Evolutionary conservation across 2,797 vertebrate species (phyloP).

Genomic region (Scolopax bukidnonensis): DNA sequence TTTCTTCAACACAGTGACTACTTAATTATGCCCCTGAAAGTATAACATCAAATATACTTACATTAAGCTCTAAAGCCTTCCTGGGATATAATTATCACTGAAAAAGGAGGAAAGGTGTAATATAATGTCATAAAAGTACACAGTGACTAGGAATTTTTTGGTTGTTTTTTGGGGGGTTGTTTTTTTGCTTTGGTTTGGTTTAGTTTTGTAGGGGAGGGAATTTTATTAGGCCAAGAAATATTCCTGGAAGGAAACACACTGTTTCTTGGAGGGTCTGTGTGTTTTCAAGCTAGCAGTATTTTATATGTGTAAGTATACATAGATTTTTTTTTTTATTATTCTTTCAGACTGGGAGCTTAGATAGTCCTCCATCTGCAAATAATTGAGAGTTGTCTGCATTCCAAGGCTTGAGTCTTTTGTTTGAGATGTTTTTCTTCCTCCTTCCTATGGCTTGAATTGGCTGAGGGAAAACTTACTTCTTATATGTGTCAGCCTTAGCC

Average conservation of each 20-base stretch:
- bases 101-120: neutral
- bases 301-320: neutral
- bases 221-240: neutral
- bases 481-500: neutral
- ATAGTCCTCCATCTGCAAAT: neutral
- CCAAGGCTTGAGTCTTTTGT: neutral
- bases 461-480: neutral
- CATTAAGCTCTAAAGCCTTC: neutral
- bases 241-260: neutral
- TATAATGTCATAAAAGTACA: neutral
- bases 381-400: neutral
- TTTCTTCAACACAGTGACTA: neutral
- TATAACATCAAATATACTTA: neutral
- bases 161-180: fast-evolving
- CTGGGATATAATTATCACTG: neutral
- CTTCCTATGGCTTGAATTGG: neutral
- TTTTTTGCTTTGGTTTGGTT: neutral
- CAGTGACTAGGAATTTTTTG: too few species aligned
- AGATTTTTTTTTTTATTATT: fast-evolving
- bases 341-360: neutral
- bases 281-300: neutral
- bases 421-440: neutral
- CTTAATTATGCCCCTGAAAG: neutral
- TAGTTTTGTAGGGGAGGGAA: neutral
- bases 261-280: neutral